Evolutionary conservation across 2,797 vertebrate genomes (phyloP), one percentile per base, ranked within the genome.

Genomic region (Novumbra hubbsi): DNA sequence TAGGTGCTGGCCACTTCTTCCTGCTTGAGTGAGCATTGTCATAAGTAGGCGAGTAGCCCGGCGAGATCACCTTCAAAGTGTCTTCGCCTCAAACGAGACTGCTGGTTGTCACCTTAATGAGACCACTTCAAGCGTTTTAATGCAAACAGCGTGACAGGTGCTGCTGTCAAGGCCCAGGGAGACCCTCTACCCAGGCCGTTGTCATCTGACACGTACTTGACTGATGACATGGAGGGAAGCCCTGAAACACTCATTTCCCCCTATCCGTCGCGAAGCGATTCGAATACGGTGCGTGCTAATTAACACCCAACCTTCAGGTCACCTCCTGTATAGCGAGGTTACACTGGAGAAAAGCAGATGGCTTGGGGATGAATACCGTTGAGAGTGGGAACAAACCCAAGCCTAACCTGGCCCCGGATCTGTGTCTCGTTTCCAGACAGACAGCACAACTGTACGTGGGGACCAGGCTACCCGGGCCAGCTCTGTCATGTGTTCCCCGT

Each of bases 381-480:
- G 21, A 21, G 9, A 21, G 21, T 57, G 55, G 55, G 55, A 57
- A 24, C n/a, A 57, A 3, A 24, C 55, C 55, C 21, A 60, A 60
- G 21, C 3, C 55, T 14, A 60, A 24, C n/a, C 21, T 14, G 11
- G 55, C 11, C 8, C 21, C 55, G 14, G 55, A 60, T 60, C 55
- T 24, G 21, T 60, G 17, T 24, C 55, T 21, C 7, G 3, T 57
- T 57, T 8, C 55, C n/a, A 57, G 55, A 12, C 2, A 60, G 19
- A 60, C 55, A 24, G 55, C n/a, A 1, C n/a, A 57, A 57, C 21
- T 21, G 1, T n/a, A 21, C 24, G 7, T 57, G 55, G n/a, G n/a
- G n/a, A 57, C 55, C 55, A 57, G 55, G 55, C 55, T 57, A 24
- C n/a, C 55, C 41, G 41, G 41, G 41, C 55, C 55, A 57, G 55